A percentile compares a stretch with the other conserved stretches of the same genome.
phyloP scores from a whole-genome alignment of 2,888 invertebrate species.

The Amphipoea oculea region DNA sequence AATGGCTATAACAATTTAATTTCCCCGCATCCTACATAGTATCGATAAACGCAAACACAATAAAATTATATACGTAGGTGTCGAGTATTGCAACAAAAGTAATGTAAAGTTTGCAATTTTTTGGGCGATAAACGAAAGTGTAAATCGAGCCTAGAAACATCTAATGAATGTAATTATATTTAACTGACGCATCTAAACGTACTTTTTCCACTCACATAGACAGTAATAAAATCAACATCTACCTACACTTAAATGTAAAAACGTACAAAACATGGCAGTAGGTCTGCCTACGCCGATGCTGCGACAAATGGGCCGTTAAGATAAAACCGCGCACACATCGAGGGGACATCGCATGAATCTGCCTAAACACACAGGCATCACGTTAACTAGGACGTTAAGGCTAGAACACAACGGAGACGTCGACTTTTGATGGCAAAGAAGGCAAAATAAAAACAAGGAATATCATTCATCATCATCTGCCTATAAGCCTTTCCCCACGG shows the following conservation, averaged over 20 bases:
- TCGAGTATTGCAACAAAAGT: neutral
- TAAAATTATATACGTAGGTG: neutral
- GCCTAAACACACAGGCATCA: constrained; percentile 29
- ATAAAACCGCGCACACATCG: constrained; percentile 44
- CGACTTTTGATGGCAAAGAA: neutral
- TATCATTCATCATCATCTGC: too few relatives aligned
- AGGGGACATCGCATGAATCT: constrained; percentile 37
- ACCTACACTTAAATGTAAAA: neutral
- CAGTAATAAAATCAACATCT: neutral
- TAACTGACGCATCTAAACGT: neutral
- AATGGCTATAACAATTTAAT: neutral
- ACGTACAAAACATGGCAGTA: constrained; percentile 1
- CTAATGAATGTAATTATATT: too few relatives aligned
- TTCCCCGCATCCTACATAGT: neutral
- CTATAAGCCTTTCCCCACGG: neutral
- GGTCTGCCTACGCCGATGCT: constrained; percentile 21
- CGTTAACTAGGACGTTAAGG: constrained; percentile 7
- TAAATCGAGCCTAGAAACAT: neutral
- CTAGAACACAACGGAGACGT: neutral
- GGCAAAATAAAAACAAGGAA: neutral
- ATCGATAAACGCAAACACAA: neutral
- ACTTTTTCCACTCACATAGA: neutral
- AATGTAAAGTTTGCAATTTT: neutral
- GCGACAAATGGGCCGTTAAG: constrained; percentile 53
- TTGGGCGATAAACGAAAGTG: neutral